Percentiles rank a stretch among this genome's conserved stretches.
phyloP scores from a whole-genome alignment of 2,888 invertebrate species.

The Lamproptera curius region DNA sequence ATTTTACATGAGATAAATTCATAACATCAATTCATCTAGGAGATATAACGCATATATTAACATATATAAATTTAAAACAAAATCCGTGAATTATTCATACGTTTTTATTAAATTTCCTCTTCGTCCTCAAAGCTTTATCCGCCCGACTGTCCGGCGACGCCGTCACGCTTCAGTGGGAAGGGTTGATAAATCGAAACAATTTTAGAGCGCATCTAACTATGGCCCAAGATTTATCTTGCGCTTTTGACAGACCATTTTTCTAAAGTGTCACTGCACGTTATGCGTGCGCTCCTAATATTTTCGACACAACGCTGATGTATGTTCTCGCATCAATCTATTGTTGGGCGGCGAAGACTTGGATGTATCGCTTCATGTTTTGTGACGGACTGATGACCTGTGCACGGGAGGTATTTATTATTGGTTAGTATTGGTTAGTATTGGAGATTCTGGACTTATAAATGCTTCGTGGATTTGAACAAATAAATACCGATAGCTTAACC shows the following conservation, averaged over 20 bases:
- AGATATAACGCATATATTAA: no score
- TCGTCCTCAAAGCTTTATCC: constrained; percentile 24
- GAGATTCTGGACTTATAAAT: no score
- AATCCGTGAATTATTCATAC: no score
- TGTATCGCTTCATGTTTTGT: no score
- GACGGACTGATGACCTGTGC: no score
- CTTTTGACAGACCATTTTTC: constrained; percentile 64
- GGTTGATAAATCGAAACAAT: constrained; percentile 69
- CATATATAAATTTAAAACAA: no score
- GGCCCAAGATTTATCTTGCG: constrained; percentile 57
- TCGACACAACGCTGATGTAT: constrained; percentile 21
- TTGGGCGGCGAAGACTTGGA: background rate
- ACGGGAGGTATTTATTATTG: no score
- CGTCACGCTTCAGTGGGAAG: constrained; percentile 62
- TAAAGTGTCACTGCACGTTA: constrained; percentile 40
- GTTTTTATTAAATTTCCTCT: constrained; percentile 8
- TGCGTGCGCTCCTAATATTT: constrained; percentile 35
- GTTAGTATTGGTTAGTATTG: no score
- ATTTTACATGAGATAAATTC: no score
- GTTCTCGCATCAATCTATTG: constrained; percentile 12
- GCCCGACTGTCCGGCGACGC: constrained; percentile 34
- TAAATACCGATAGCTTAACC: no score
- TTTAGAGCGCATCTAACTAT: constrained; percentile 62
- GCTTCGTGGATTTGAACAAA: no score
- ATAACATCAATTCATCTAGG: no score